Percentiles rank a stretch among this genome's conserved stretches.
Conservation (phyloP, 2,888 invertebrate species). For the Empis stercorea region DNA sequence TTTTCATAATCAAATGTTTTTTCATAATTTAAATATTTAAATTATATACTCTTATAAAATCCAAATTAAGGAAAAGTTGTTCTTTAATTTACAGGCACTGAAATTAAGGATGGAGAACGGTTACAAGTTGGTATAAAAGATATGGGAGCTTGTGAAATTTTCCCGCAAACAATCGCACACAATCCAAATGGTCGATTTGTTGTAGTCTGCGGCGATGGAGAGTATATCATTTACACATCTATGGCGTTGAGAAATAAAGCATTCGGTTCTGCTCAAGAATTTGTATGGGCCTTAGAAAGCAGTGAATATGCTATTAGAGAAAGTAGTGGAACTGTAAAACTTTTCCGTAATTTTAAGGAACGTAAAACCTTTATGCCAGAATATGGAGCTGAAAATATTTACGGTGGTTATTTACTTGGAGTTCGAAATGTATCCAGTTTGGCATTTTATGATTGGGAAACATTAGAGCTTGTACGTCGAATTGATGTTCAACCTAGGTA, state of each 20-base stretch:
- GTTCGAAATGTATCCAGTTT: constrained; percentile 85
- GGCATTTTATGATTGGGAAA: constrained; percentile 97
- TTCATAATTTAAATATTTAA: too few species aligned
- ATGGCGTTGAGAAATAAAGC: constrained; percentile 98
- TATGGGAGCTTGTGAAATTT: constrained; percentile 98
- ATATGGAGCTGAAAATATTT: constrained; percentile 93
- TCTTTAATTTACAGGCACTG: constrained; percentile 38
- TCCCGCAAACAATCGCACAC: constrained; percentile 95
- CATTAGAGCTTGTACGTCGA: constrained; percentile 75
- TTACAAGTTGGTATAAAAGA: constrained; percentile 92
- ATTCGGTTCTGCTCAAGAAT: constrained; percentile 96
- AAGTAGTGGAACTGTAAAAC: constrained; percentile 76
- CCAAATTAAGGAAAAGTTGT: too few species aligned
- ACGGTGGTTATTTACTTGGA: constrained; percentile 81
- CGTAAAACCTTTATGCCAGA: constrained; percentile 92
- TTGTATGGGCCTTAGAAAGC: constrained; percentile 96
- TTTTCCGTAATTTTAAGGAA: constrained; percentile 98
- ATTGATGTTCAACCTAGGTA: constrained; percentile 85
- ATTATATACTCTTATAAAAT: too few species aligned
- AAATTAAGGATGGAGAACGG: constrained; percentile 82
- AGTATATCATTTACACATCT: constrained; percentile 99
- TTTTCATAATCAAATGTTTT: too few species aligned
- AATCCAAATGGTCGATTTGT: constrained; percentile 90
- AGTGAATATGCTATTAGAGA: constrained; percentile 86
- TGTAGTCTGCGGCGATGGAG: constrained; percentile 98